Evolutionary conservation across 2,888 invertebrate genomes (phyloP), one percentile per base, ranked within the genome.

Genomic region (Hyppa rectilinea): DNA sequence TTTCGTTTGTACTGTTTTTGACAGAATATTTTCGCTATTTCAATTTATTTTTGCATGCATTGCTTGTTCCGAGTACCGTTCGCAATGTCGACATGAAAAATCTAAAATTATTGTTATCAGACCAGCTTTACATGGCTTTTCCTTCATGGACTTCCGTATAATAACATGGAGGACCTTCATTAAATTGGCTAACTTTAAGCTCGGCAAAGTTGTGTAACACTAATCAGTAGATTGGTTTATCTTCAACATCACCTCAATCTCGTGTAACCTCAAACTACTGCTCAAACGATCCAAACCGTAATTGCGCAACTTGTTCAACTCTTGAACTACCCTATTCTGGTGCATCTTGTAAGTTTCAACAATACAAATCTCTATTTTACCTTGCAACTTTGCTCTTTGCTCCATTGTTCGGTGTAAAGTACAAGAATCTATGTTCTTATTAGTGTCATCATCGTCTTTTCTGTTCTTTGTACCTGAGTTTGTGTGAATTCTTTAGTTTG

Each of bases 361-460:
- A 84, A 81, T 82, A 84, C 84, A 82, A 79, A 82, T 84, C 81
- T 82, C 74, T 66, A 77, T 75, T 77, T 82, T 78, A 82, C 77
- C 69, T 76, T 47, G 59, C 45, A 82, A 82, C 78, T 84, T 81
- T 68, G 71, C 74, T 72, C 71, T 70, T 75, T 71, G 31, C 56
- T 58, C 56, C 61, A 71, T 84, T 81, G 75, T 80, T 76, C 47
- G 59, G 67, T 70, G 49, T 40, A 47, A 76, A 75, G 62, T 63
- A 70, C 61, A 61, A 61, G 71, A 80, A 80, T 85, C 81, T 81
- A 80, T 83, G 79, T 64, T 80, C 14, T 59, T 72, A 49, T 77
- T 80, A 78, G 67, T 64, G 63, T 71, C 62, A 63, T 62, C 50
- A 68, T 75, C 66, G 66, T 69, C 67, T 79, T 75, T 77, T 75